Base-by-base conservation (phyloP, 2,888 invertebrate genomes). In the Phalangium opilio region DNA sequence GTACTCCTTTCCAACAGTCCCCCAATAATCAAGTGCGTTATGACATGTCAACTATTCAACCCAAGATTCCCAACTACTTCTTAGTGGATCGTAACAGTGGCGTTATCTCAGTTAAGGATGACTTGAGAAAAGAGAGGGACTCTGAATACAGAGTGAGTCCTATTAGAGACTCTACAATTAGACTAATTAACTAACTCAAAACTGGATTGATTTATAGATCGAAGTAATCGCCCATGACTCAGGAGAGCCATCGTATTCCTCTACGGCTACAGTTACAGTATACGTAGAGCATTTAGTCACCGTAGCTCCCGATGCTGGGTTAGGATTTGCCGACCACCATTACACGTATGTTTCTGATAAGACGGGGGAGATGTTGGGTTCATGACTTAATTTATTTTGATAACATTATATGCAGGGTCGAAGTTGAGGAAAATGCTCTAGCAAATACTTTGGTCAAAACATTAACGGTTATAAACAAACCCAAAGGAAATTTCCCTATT, bases 11-110 rank as follows among this genome's bases (percentile, higher is more conserved):
- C 7, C n/a, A n/a, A n/a, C 27, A 52, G 50, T 60, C 61, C 50
- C 64, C 45, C 52, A 61, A 53, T 19, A 55, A 46, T 43, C 54
- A 58, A 41, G 52, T 59, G 1, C 50, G 53, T 10, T 89, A 87
- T 62, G 83, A 85, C 63, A 72, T 89, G 44, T 81, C 80, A 5
- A 86, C 86, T 0, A 27, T 27, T 27, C 70, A 45, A 83, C 83
- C 82, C 18, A 83, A 84, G 62, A 80, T 86, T 0, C 72, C 75
- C 0, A 82, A 83, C 59, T 89, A 84, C 65, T 91, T 91, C 71
- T 79, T 81, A 57, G 81, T 91, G 7, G 85, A 89, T 64, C 77
- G 83, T 0, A 84, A 85, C 50, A 79, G 79, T 0, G 91, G 89
- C 0, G 76, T 78, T 0, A 69, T 91, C 15, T 73, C 79, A 45